Evolutionary conservation across 2,797 vertebrate species (phyloP).

Genomic region (Myiothlypis chrysogaster): DNA sequence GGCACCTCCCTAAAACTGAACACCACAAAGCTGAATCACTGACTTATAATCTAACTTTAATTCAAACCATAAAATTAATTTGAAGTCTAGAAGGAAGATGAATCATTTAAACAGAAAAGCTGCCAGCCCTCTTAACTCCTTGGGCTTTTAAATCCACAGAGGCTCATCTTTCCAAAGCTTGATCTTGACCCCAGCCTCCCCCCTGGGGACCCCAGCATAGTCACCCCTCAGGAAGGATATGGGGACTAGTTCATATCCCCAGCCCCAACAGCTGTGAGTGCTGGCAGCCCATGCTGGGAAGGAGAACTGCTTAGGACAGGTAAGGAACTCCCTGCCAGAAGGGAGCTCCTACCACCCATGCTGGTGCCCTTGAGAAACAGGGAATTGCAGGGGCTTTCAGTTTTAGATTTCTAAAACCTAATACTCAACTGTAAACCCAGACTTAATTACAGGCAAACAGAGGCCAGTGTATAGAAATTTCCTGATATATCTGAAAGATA

Average conservation of each 20-base stretch:
- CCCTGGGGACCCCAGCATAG: no score
- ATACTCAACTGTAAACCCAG: neutral
- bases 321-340: neutral
- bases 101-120: neutral
- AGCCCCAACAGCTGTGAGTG: neutral
- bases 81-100: neutral
- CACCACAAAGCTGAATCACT: neutral
- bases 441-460: neutral
- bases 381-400: neutral
- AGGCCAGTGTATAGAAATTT: neutral
- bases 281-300: neutral
- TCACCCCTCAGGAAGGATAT: neutral
- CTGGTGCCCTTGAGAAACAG: neutral
- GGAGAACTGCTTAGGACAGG: neutral
- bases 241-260: neutral
- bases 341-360: neutral
- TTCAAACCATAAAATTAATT: neutral
- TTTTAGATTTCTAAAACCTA: neutral
- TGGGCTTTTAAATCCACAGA: neutral
- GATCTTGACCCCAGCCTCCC: neutral
- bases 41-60: neutral
- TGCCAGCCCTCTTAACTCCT: neutral
- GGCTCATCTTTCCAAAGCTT: neutral
- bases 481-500: neutral
- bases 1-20: neutral